A percentile compares a stretch with the other conserved stretches of the same genome.
Evolutionary conservation across 2,113 vertebrate species (phyloP).

Genomic region (Origma solitaria): DNA sequence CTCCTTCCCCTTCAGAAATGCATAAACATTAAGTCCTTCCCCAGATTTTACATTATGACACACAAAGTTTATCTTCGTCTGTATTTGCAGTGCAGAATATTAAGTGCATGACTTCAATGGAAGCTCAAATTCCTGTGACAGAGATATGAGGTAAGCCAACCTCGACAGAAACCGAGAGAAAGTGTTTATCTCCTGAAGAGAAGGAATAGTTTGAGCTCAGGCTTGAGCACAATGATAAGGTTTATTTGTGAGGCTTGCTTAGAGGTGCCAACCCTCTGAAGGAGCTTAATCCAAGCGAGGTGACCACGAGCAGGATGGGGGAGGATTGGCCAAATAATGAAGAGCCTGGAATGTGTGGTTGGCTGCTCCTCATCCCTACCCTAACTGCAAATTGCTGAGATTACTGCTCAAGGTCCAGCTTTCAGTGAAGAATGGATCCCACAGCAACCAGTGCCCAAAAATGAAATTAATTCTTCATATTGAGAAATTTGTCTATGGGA

Average conservation of each 20-base stretch:
- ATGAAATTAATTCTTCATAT: background rate
- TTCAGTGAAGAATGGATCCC: background rate
- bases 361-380: background rate
- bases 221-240: background rate
- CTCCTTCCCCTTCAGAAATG: background rate
- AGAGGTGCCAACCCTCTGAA: background rate
- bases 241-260: background rate
- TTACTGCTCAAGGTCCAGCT: background rate
- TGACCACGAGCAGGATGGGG: background rate
- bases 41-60: background rate
- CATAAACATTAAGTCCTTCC: background rate
- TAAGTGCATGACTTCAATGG: background rate
- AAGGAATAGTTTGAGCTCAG: background rate
- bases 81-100: background rate
- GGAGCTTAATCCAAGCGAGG: background rate
- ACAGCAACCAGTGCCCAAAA: background rate
- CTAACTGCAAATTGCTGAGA: background rate
- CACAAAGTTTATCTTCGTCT: background rate
- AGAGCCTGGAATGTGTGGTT: background rate
- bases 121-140: background rate
- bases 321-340: background rate
- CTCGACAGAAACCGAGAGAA: background rate
- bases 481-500: background rate
- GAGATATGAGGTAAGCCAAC: background rate
- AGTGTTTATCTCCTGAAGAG: background rate